These are phyloP conservation scores for Phorcus lineatus DNA, from an alignment of 2,888 invertebrate genomes.

Conservation along the genomic window DNA sequence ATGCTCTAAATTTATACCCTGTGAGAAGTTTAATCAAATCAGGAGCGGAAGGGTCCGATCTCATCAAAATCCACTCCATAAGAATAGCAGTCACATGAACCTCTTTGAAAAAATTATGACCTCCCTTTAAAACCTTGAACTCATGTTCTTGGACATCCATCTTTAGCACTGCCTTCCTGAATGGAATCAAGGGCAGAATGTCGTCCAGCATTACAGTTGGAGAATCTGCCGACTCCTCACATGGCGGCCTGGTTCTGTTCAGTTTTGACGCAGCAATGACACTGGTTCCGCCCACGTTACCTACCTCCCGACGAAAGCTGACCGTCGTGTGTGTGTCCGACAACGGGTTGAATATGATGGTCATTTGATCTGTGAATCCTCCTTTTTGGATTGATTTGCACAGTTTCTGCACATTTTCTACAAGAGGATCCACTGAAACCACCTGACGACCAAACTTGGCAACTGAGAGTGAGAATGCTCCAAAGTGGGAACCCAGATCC, in stretches of 20 bases:
- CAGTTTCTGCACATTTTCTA: conserved; percentile 27
- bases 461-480: conserved; percentile 27
- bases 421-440: conserved; percentile 30
- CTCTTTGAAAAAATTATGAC: background rate
- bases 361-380: conserved; percentile 16
- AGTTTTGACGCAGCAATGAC: background rate
- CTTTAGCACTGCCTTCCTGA: conserved; percentile 15
- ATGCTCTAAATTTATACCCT: background rate
- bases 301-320: background rate
- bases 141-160: conserved; percentile 20
- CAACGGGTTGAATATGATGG: conserved; percentile 26
- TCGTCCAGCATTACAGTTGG: conserved; percentile 5
- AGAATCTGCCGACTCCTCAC: background rate
- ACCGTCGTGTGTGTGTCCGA: background rate
- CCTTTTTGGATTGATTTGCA: conserved; percentile 30
- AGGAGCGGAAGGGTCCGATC: background rate
- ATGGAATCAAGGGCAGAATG: background rate
- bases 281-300: background rate
- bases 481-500: conserved; percentile 22
- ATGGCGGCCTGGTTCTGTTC: background rate
- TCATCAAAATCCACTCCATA: conserved; percentile 14
- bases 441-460: conserved; percentile 33
- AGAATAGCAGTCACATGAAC: conserved; percentile 9
- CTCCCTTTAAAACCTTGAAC: background rate
- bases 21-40: background rate